Conservation (phyloP, 2,113 vertebrate species). For the Paradoxurus hermaphroditus region DNA sequence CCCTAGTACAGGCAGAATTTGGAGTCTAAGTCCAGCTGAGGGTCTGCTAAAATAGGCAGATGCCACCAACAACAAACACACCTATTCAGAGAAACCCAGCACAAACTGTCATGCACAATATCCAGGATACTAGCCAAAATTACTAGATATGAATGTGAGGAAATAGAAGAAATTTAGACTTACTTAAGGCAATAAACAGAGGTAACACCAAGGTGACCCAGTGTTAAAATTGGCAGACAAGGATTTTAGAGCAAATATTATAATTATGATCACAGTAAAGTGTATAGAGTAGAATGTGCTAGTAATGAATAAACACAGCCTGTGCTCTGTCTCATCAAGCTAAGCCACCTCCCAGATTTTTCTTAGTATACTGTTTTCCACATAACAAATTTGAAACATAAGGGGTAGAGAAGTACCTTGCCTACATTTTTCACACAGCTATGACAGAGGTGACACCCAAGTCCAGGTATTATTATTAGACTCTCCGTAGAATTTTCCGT, state of each 20-base stretch:
- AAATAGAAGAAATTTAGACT: background rate
- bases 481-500: background rate
- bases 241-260: background rate
- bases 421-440: background rate
- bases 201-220: background rate
- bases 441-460: background rate
- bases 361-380: background rate
- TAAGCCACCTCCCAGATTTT: background rate
- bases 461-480: background rate
- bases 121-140: background rate
- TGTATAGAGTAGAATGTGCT: background rate
- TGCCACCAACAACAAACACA: background rate
- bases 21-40: background rate
- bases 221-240: background rate
- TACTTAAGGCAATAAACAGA: background rate
- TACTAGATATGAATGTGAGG: background rate
- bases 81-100: background rate
- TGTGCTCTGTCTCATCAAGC: background rate
- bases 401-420: background rate
- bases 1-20: background rate
- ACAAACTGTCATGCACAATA: background rate
- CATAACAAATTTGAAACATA: background rate
- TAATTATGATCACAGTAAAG: background rate
- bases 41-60: background rate
- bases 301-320: background rate